Conservation (phyloP, 2,797 vertebrate species). For the Lutjanus argentimaculatus region DNA sequence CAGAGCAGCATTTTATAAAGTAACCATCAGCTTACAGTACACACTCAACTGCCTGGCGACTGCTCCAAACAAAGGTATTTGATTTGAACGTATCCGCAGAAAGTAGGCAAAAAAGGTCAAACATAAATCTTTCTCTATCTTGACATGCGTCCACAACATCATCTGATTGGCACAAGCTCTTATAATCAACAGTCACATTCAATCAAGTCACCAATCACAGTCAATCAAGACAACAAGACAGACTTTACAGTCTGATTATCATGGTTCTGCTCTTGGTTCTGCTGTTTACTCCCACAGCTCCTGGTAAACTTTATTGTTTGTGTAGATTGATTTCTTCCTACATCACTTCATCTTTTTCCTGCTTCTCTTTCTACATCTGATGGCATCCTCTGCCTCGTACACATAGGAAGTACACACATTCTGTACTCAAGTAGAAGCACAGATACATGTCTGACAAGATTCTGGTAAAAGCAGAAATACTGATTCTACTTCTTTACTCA, state of each 20-base stretch:
- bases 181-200: constrained; percentile 46
- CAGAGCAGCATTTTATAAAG: constrained; percentile 34
- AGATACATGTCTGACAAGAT: no score
- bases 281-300: background rate
- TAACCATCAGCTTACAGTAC: constrained; percentile 18
- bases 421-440: no score
- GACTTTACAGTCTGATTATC: constrained; percentile 1
- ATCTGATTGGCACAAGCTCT: constrained; percentile 39
- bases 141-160: constrained; percentile 7
- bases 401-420: background rate
- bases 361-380: background rate
- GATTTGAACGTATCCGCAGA: constrained; percentile 19
- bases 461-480: no score
- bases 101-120: background rate
- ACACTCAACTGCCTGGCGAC: constrained; percentile 11
- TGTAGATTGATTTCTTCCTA: constrained; percentile 34
- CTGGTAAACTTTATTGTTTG: background rate
- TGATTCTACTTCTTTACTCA: no score
- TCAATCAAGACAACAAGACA: constrained; percentile 31
- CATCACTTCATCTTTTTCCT: background rate
- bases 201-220: constrained; percentile 43
- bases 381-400: background rate
- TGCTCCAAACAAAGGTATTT: background rate
- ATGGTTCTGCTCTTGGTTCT: background rate
- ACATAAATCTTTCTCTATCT: background rate